phyloP scores from a whole-genome alignment of 2,888 invertebrate genomes.

The Agriotes lineatus region DNA sequence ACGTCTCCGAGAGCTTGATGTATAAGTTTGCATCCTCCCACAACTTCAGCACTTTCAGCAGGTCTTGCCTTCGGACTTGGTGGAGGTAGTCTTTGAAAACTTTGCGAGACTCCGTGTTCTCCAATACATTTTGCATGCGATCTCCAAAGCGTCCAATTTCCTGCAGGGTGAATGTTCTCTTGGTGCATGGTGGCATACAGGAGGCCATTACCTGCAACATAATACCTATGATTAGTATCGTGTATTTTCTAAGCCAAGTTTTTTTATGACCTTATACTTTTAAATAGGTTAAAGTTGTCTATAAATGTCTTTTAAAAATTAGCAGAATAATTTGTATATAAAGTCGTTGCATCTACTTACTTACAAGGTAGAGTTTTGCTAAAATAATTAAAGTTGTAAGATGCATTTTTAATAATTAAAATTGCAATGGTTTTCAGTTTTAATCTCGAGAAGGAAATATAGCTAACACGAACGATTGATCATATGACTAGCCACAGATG shows the following conservation, averaged over 20 bases:
- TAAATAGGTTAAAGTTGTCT: too few relatives aligned
- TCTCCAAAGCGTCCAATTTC: constrained; percentile 70
- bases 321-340: too few relatives aligned
- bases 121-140: constrained; percentile 69
- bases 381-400: too few relatives aligned
- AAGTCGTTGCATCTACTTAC: too few relatives aligned
- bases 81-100: constrained; percentile 62
- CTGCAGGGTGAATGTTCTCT: constrained; percentile 24
- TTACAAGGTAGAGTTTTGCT: too few relatives aligned
- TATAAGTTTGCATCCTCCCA: constrained; percentile 32
- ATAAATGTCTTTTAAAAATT: too few relatives aligned
- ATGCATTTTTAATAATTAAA: too few relatives aligned
- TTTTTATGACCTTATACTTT: too few relatives aligned
- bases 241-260: background rate
- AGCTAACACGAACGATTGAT: too few relatives aligned
- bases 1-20: constrained; percentile 19
- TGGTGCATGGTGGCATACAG: constrained; percentile 31
- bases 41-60: constrained; percentile 28
- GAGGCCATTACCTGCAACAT: constrained; percentile 35
- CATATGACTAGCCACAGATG: too few relatives aligned
- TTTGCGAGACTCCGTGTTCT: constrained; percentile 67
- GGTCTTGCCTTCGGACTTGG: constrained; percentile 23
- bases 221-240: background rate
- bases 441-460: too few relatives aligned
- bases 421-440: too few relatives aligned